Evolutionary conservation across 2,113 vertebrate genomes (phyloP).

Genomic region (Petrocephalus zakoni): DNA sequence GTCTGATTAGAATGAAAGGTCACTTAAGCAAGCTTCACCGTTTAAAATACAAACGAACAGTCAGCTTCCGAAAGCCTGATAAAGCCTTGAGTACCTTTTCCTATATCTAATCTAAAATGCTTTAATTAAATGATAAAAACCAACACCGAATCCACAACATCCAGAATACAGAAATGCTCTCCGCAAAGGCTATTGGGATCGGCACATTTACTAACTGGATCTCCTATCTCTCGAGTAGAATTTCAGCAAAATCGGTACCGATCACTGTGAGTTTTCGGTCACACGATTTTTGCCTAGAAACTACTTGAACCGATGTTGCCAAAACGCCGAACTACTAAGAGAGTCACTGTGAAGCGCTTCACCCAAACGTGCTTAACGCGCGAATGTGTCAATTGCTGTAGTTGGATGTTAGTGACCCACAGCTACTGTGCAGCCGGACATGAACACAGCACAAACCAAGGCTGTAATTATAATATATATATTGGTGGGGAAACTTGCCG

Average conservation of each 20-base stretch:
- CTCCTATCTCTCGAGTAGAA: neutral
- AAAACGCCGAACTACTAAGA: neutral
- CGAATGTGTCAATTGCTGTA: neutral
- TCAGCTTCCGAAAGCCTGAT: neutral
- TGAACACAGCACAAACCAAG: neutral
- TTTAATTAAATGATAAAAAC: neutral
- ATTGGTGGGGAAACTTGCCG: too few relatives aligned
- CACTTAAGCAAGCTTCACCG: neutral
- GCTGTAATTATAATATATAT: too few relatives aligned
- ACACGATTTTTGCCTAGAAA: neutral
- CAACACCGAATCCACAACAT: neutral
- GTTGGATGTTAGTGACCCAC: neutral
- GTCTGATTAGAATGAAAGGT: conserved; percentile 1
- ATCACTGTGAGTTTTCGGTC: neutral
- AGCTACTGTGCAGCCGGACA: neutral
- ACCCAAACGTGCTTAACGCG: neutral
- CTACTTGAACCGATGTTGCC: neutral
- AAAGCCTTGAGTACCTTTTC: neutral
- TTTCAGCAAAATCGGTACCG: neutral
- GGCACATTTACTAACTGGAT: neutral
- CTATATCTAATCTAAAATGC: neutral
- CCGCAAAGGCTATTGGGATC: neutral
- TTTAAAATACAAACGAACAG: neutral
- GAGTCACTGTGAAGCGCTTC: neutral
- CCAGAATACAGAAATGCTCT: neutral